phyloP scores from a whole-genome alignment of 2,797 vertebrate species.

The Knipowitschia caucasica region DNA sequence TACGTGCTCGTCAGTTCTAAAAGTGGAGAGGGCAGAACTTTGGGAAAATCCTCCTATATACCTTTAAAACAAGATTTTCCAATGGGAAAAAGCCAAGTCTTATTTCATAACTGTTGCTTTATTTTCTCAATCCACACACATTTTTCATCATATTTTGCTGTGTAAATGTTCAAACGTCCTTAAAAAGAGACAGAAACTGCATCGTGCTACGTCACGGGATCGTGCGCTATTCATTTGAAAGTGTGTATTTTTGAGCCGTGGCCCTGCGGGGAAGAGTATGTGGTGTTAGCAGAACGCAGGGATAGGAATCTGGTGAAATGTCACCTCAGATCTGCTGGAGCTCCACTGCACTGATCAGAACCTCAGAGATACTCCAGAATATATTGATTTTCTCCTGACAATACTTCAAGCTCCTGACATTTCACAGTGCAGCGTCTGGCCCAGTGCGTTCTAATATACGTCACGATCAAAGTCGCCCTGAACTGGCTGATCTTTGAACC shows the following conservation, averaged over 20 bases:
- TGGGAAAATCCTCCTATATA: too few species aligned
- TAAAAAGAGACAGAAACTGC: background rate
- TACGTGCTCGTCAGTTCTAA: too few species aligned
- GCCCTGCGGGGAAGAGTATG: conserved; percentile 17
- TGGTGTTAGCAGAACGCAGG: conserved; percentile 22
- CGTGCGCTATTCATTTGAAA: background rate
- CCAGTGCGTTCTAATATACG: conserved; percentile 42
- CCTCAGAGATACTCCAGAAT: conserved; percentile 49
- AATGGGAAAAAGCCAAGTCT: too few species aligned
- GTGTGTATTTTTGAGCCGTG: conserved; percentile 8
- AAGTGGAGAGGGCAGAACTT: too few species aligned
- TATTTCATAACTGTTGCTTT: too few species aligned
- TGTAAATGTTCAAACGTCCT: background rate
- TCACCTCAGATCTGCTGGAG: conserved; percentile 42
- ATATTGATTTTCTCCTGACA: conserved; percentile 66
- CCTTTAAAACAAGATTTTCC: too few species aligned
- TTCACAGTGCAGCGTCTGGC: conserved; percentile 57
- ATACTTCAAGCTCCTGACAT: conserved; percentile 56
- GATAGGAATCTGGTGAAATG: conserved; percentile 47
- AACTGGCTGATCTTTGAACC: conserved; percentile 62
- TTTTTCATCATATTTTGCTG: too few species aligned
- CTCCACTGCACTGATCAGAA: conserved; percentile 40
- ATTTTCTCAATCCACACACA: too few species aligned
- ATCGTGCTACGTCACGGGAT: too few species aligned
- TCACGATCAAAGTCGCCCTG: conserved; percentile 57